Evolutionary conservation across 2,888 invertebrate genomes (phyloP).

Genomic region (Tineola bisselliella): DNA sequence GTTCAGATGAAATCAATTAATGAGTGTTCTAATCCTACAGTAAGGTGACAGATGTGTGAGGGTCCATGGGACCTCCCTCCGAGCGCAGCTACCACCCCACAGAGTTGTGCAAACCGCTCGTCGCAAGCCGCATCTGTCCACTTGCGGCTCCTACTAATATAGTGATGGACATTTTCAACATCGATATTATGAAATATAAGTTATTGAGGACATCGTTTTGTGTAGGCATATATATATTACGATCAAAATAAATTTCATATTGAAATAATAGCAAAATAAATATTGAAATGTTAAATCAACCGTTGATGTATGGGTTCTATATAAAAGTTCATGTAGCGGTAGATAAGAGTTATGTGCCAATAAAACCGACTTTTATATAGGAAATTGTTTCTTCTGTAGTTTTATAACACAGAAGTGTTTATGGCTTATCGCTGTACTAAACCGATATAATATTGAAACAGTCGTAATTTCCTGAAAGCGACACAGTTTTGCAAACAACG

Average conservation of each 20-base stretch:
- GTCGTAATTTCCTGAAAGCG: constrained; percentile 49
- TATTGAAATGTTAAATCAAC: too few species aligned
- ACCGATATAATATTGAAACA: constrained; percentile 1
- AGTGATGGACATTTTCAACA: constrained; percentile 14
- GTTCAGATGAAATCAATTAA: constrained; percentile 53
- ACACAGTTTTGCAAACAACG: constrained; percentile 54
- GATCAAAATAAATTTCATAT: background rate
- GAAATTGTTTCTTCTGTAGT: background rate
- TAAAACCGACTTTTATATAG: background rate
- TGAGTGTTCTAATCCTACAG: constrained; percentile 55
- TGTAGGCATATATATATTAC: background rate
- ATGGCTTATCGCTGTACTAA: background rate
- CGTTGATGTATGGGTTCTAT: background rate
- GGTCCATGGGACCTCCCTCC: constrained; percentile 26
- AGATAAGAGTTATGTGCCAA: constrained; percentile 1
- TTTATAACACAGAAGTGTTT: background rate
- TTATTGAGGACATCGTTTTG: too few species aligned
- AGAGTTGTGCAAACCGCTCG: constrained; percentile 58
- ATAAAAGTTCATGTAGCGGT: background rate
- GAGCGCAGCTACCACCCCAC: constrained; percentile 36
- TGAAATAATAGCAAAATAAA: background rate
- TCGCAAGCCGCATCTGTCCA: constrained; percentile 60
- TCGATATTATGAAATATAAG: constrained; percentile 7
- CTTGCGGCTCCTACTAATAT: constrained; percentile 31
- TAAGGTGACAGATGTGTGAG: constrained; percentile 54